phyloP scores from a whole-genome alignment of 2,888 invertebrate genomes.

The Lithophane ornitopus region DNA sequence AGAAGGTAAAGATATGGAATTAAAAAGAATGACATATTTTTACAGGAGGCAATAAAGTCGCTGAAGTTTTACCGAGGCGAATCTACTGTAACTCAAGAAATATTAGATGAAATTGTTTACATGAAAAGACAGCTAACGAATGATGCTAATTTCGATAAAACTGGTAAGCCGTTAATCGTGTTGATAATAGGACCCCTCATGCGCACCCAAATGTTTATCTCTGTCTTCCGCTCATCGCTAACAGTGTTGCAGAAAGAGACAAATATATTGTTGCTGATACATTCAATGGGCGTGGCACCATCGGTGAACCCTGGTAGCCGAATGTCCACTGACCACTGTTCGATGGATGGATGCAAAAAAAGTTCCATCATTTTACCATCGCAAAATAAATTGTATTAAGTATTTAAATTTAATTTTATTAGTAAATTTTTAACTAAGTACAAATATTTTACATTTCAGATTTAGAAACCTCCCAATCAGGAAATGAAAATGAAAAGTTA shows the following conservation, averaged over 20 bases:
- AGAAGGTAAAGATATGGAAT: neutral
- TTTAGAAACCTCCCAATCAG: constrained; percentile 35
- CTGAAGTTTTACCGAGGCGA: constrained; percentile 71
- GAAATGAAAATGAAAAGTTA: constrained; percentile 64
- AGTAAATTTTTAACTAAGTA: neutral
- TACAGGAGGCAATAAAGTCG: constrained; percentile 70
- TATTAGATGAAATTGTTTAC: constrained; percentile 66
- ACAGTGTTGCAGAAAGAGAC: constrained; percentile 45
- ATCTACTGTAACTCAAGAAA: constrained; percentile 56
- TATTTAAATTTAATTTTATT: neutral
- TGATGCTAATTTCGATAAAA: constrained; percentile 1
- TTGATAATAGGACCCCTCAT: constrained; percentile 36
- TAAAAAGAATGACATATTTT: neutral
- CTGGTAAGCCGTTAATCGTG: constrained; percentile 34
- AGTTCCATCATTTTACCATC: neutral
- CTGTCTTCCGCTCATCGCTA: constrained; percentile 23
- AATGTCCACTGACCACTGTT: neutral
- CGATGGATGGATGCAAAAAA: neutral
- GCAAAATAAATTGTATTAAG: neutral
- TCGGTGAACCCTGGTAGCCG: constrained; percentile 22
- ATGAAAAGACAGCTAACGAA: constrained; percentile 53
- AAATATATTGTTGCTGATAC: constrained; percentile 10
- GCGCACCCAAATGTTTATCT: constrained; percentile 13
- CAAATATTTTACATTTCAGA: constrained; percentile 50
- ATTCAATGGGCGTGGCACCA: constrained; percentile 43